A percentile compares a stretch with the other conserved stretches of the same genome.
Evolutionary conservation across 2,797 vertebrate genomes (phyloP).

Genomic region (Sorex maritimensis): DNA sequence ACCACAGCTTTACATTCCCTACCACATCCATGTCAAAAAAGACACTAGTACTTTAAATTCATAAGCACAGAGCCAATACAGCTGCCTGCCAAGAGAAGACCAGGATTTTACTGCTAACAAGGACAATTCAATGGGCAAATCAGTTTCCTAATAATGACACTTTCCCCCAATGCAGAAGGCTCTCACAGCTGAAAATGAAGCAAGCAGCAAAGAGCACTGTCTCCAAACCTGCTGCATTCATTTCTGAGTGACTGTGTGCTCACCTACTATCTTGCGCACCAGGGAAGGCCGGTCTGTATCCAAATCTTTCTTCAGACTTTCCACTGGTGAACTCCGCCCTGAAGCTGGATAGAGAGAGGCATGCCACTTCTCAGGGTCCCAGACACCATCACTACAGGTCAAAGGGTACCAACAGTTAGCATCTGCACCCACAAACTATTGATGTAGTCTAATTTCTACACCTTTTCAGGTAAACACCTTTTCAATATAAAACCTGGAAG

Average conservation of each 20-base stretch:
- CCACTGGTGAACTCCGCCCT: slow-evolving; percentile 95
- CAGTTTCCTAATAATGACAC: slow-evolving; percentile 57
- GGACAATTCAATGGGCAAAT: background rate
- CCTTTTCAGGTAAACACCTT: background rate
- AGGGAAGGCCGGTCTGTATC: slow-evolving; percentile 94
- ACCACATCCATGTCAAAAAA: background rate
- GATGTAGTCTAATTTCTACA: background rate
- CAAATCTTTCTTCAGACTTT: slow-evolving; percentile 96
- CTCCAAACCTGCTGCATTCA: background rate
- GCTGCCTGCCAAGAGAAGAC: background rate
- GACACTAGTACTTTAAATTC: slow-evolving; percentile 1
- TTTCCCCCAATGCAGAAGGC: slow-evolving; percentile 14
- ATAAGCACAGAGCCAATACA: background rate
- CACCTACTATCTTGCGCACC: slow-evolving; percentile 97
- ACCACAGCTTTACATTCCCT: background rate
- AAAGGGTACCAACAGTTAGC: slow-evolving; percentile 70
- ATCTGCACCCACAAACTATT: background rate
- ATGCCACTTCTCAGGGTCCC: slow-evolving; percentile 99
- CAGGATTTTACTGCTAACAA: slow-evolving; percentile 44
- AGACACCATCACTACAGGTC: slow-evolving; percentile 95
- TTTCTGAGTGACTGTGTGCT: slow-evolving; percentile 62
- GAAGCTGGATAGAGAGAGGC: slow-evolving; percentile 97
- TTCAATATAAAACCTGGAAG: background rate
- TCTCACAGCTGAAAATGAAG: slow-evolving; percentile 46
- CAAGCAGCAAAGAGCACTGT: background rate